Percentiles rank a stretch among this genome's conserved stretches.
Conservation (phyloP, 2,797 vertebrate genomes). For the Gallinago nigripennis region DNA sequence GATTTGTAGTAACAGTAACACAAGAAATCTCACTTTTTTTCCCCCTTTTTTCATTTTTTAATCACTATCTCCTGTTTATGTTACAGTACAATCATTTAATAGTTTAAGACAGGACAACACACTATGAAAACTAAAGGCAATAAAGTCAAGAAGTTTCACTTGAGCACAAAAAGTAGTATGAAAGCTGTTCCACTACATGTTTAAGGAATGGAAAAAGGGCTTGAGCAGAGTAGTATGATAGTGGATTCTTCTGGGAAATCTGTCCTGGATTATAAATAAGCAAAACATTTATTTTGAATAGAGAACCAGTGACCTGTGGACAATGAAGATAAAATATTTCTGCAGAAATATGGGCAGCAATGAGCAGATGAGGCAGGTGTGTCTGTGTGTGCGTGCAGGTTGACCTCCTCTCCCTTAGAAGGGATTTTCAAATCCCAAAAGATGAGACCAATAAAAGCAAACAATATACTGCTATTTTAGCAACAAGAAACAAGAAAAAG, state of each 20-base stretch:
- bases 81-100: not conserved
- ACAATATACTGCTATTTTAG: constrained; percentile 17
- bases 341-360: not conserved
- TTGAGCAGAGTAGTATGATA: not conserved
- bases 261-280: not conserved
- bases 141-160: not conserved
- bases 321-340: not conserved
- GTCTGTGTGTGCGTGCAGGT: not conserved
- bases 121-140: not conserved
- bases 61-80: not conserved
- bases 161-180: not conserved
- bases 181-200: not conserved
- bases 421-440: not conserved
- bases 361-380: not conserved
- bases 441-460: not conserved
- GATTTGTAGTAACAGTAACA: not conserved
- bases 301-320: not conserved
- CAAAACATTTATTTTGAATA: not conserved
- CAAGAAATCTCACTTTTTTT: not conserved
- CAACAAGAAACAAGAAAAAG: constrained; percentile 12
- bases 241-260: not conserved
- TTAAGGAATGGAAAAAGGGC: not conserved
- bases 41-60: fast-evolving
- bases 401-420: not conserved
- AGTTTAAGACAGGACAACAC: not conserved